A percentile compares a stretch with the other conserved stretches of the same genome.
Conservation (phyloP, 2,113 vertebrate genomes). For the Percopsis transmontana region DNA sequence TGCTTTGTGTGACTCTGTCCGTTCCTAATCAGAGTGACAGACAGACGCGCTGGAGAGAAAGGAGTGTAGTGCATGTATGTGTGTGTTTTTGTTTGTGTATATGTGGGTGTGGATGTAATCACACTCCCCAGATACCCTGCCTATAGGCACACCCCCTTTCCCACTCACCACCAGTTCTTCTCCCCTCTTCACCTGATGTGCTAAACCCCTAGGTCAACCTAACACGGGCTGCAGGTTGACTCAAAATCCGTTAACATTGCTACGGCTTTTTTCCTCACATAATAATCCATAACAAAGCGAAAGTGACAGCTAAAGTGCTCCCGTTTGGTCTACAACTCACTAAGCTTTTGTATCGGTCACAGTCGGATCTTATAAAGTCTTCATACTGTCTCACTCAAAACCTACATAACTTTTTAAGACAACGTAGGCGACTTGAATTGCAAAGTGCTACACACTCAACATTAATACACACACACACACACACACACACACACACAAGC, state of each 20-base stretch:
- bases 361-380: not conserved
- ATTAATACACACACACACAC: conserved; percentile 24
- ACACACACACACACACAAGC: conserved; percentile 21
- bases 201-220: conserved; percentile 1
- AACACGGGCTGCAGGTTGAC: not conserved
- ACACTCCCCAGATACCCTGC: conserved; percentile 37
- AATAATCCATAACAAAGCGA: not conserved
- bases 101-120: conserved; percentile 26
- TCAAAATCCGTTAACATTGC: not conserved
- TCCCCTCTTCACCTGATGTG: conserved; percentile 6
- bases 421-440: conserved; percentile 4
- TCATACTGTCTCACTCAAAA: conserved; percentile 10
- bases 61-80: conserved; percentile 65
- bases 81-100: conserved; percentile 41
- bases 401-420: conserved; percentile 10
- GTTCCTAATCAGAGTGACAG: conserved; percentile 75
- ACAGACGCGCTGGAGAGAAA: conserved; percentile 73
- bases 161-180: not conserved
- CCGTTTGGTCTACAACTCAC: not conserved
- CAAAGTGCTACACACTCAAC: conserved; percentile 34
- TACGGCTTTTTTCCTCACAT: not conserved
- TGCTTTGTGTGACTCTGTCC: conserved; percentile 62
- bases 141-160: conserved; percentile 21
- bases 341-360: not conserved
- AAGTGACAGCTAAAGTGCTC: not conserved